phyloP scores from a whole-genome alignment of 2,797 vertebrate genomes.

The Tamandua tetradactyla region DNA sequence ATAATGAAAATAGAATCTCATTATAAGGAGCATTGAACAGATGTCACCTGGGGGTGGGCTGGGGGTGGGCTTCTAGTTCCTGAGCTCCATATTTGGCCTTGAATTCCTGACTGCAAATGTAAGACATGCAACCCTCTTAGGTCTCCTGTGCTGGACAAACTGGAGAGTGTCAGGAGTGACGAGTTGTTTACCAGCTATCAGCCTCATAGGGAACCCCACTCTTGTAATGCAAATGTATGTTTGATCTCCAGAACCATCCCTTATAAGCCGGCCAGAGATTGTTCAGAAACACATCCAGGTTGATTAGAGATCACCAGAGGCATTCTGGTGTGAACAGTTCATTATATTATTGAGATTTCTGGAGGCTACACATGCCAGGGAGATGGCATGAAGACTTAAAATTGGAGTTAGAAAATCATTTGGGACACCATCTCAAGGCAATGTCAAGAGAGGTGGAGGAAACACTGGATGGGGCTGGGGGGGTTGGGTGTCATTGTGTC shows the following conservation, averaged over 20 bases:
- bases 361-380: background rate
- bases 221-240: constrained; percentile 49
- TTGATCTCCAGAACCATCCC: constrained; percentile 55
- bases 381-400: background rate
- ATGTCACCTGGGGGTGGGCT: background rate
- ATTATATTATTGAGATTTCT: constrained; percentile 74
- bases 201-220: background rate
- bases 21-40: background rate
- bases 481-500: background rate
- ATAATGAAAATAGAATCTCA: constrained; percentile 36
- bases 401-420: background rate
- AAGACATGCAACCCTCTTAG: background rate
- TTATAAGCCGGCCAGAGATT: constrained; percentile 54
- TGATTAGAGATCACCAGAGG: constrained; percentile 72
- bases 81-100: background rate
- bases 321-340: constrained; percentile 50
- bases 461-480: background rate
- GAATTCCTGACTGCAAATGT: background rate
- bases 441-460: background rate
- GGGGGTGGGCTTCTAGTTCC: background rate
- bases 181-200: background rate
- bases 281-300: constrained; percentile 38
- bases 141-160: background rate
- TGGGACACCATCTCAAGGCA: background rate
- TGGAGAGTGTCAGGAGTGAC: background rate